Percentiles rank a stretch among this genome's conserved stretches.
Conservation (phyloP, 1,140 invertebrate species). For the Caenorhabditis remanei region DNA sequence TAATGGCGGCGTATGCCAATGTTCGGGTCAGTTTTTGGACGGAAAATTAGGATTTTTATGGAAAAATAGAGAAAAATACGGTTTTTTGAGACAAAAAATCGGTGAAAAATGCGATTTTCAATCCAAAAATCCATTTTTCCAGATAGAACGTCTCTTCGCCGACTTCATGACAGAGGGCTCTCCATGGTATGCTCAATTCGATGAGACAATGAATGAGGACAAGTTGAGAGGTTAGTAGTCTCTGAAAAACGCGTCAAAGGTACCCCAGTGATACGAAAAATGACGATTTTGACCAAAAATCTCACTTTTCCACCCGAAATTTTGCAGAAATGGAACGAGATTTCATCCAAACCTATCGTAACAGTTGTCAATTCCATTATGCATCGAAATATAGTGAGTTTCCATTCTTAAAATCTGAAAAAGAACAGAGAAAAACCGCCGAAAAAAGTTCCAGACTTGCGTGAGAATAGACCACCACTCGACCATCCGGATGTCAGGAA, state of each 20-base stretch:
- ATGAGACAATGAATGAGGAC: constrained; percentile 21
- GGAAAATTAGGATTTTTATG: not conserved
- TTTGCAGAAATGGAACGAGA: constrained; percentile 32
- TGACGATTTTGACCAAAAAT: too few species aligned
- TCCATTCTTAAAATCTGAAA: too few species aligned
- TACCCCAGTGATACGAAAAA: too few species aligned
- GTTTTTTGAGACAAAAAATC: too few species aligned
- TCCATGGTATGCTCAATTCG: constrained; percentile 18
- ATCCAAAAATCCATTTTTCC: not conserved
- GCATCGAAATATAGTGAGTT: constrained; percentile 26
- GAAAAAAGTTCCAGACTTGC: constrained; percentile 23
- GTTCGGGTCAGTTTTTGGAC: not conserved
- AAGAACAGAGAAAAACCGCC: too few species aligned
- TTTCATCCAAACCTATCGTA: constrained; percentile 1
- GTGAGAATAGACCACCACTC: not conserved
- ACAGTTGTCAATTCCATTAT: constrained; percentile 15
- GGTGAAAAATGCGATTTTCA: too few species aligned
- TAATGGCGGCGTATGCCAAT: constrained; percentile 18
- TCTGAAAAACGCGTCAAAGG: not conserved
- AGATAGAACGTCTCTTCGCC: not conserved
- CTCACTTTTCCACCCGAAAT: too few species aligned
- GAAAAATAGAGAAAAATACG: not conserved
- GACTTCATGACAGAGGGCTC: not conserved
- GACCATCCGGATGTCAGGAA: constrained; percentile 33
- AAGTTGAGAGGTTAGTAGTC: not conserved